Evolutionary conservation across 2,888 invertebrate species (phyloP).

Genomic region (Glomeris marginata): DNA sequence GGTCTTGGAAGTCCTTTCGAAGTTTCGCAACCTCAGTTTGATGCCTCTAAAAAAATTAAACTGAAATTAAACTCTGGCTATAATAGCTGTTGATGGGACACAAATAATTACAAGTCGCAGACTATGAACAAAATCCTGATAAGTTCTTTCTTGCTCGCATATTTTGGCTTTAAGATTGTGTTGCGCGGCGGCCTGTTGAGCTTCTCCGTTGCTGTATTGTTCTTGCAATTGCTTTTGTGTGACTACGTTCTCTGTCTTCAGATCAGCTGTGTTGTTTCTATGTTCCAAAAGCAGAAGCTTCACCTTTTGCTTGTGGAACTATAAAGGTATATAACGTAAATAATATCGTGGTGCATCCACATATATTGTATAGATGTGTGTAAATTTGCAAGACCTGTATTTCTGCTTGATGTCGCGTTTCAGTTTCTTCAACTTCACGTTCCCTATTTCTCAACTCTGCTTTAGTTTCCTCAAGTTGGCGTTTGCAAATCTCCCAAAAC

Average conservation of each 20-base stretch:
- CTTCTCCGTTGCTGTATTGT: constrained; percentile 59
- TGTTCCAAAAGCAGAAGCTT: constrained; percentile 87
- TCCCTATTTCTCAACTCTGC: constrained; percentile 57
- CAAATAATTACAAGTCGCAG: constrained; percentile 43
- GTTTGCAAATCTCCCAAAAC: constrained; percentile 89
- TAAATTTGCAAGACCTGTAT: constrained; percentile 41
- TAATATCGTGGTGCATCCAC: background rate
- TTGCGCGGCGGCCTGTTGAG: constrained; percentile 59
- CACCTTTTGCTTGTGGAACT: constrained; percentile 76
- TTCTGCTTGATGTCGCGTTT: constrained; percentile 73
- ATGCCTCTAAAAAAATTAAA: constrained; percentile 28
- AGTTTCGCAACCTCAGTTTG: constrained; percentile 41
- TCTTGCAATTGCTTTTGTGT: constrained; percentile 70
- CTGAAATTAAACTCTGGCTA: background rate
- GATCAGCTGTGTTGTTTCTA: constrained; percentile 64
- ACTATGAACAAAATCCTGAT: constrained; percentile 54
- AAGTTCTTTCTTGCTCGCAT: constrained; percentile 50
- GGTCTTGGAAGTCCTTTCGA: constrained; percentile 46
- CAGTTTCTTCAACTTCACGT: constrained; percentile 71
- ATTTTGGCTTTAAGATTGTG: constrained; percentile 47
- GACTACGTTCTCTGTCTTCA: constrained; percentile 68
- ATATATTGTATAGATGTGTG: background rate
- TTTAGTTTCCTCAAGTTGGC: constrained; percentile 70
- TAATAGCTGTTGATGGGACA: background rate
- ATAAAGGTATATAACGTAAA: background rate